phyloP scores from a whole-genome alignment of 2,888 invertebrate species.

The Myopa tessellatipennis region DNA sequence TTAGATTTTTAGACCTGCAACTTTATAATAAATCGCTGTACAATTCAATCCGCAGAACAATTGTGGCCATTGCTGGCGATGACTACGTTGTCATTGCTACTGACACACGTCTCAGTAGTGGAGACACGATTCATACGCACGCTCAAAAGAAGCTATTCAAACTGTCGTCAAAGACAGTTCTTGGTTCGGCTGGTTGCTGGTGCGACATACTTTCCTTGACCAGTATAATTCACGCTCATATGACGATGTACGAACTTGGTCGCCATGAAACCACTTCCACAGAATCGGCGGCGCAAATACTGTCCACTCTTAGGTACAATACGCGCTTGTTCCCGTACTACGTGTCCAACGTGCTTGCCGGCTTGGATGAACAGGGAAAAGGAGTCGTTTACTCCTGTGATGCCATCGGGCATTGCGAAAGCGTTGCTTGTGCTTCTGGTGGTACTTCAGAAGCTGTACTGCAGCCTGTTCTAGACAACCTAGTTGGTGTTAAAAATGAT shows the following conservation, averaged over 20 bases:
- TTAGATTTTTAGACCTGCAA: neutral
- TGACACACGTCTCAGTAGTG: slow-evolving; percentile 92
- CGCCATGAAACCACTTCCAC: slow-evolving; percentile 94
- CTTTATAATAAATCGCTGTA: neutral
- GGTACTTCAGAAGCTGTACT: slow-evolving; percentile 91
- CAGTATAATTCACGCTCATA: slow-evolving; percentile 82
- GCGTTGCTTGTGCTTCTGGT: slow-evolving; percentile 84
- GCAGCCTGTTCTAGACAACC: slow-evolving; percentile 96
- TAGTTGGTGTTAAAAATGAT: slow-evolving; percentile 88
- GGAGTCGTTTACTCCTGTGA: slow-evolving; percentile 97
- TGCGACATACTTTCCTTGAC: slow-evolving; percentile 95
- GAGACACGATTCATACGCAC: slow-evolving; percentile 90
- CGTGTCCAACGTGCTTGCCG: slow-evolving; percentile 93
- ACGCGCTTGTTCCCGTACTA: slow-evolving; percentile 99
- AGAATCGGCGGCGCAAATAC: slow-evolving; percentile 93
- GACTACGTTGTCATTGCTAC: slow-evolving; percentile 95
- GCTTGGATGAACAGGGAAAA: slow-evolving; percentile 91
- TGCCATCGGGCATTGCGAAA: slow-evolving; percentile 95
- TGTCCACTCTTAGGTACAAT: slow-evolving; percentile 95
- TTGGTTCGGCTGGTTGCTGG: slow-evolving; percentile 98
- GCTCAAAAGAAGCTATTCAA: slow-evolving; percentile 89
- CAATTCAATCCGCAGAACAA: slow-evolving; percentile 76
- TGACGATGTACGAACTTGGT: slow-evolving; percentile 95
- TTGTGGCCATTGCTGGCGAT: slow-evolving; percentile 95
- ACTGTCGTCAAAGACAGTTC: slow-evolving; percentile 83